A percentile compares a stretch with the other conserved stretches of the same genome.
These are phyloP conservation scores for Lacanobia oleracea DNA, from an alignment of 2,888 invertebrate species.

Conservation along the genomic window DNA sequence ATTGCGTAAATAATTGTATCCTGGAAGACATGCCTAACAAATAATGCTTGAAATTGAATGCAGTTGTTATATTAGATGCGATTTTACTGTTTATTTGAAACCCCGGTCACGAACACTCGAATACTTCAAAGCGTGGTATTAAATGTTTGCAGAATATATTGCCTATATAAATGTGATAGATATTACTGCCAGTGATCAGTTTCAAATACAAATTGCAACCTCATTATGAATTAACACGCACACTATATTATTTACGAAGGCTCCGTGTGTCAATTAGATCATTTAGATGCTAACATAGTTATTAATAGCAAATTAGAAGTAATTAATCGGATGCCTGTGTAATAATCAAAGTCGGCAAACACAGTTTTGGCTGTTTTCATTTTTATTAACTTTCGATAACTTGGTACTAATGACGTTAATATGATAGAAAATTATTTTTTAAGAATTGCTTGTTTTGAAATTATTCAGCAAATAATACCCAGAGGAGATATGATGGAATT, in stretches of 20 bases:
- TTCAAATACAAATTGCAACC: conserved; percentile 44
- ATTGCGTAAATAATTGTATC: conserved; percentile 53
- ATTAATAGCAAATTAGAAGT: conserved; percentile 28
- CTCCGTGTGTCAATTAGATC: conserved; percentile 47
- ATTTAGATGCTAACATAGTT: conserved; percentile 39
- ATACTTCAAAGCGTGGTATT: conserved; percentile 15
- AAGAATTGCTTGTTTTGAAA: neutral
- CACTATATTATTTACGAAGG: conserved; percentile 28
- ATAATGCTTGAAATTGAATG: conserved; percentile 41
- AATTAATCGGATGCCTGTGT: conserved; percentile 29
- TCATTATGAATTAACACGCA: conserved; percentile 55
- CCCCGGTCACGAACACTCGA: conserved; percentile 50
- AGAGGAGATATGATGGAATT: neutral
- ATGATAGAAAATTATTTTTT: neutral
- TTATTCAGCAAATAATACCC: neutral
- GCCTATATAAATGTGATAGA: conserved; percentile 32
- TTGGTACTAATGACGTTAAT: neutral
- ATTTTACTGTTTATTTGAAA: conserved; percentile 43
- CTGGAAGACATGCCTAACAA: conserved; percentile 46
- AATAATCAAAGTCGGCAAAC: conserved; percentile 6
- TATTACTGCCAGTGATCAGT: conserved; percentile 26
- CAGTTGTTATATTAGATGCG: neutral
- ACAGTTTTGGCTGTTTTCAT: neutral
- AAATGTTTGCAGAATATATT: conserved; percentile 28
- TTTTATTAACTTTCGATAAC: neutral